Evolutionary conservation across 2,888 invertebrate genomes (phyloP), one percentile per base, ranked within the genome.

Genomic region (Leptinotarsa rubiginosa): DNA sequence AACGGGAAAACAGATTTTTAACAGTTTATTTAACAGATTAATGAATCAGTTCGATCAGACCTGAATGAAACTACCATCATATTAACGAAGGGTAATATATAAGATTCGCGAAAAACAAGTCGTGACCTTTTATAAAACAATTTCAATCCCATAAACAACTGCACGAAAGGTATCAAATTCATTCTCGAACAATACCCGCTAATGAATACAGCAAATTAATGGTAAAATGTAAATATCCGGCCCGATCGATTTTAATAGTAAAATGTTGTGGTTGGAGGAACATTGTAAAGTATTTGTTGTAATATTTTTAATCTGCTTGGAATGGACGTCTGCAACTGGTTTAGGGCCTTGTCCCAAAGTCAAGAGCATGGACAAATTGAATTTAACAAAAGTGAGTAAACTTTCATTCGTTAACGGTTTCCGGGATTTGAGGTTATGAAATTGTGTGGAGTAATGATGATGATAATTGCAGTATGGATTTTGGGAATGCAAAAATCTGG

Each of bases 291-390:
- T 79, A 65, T 54, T 68, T 15, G 65, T 79, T 65, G 71, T 80
- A 74, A 69, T 80, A 70, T 75, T 65, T 76, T 50, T 75, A 77
- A 62, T 77, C 47, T 70, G 67, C 41, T 62, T 79, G 25, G 65
- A 76, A 76, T 76, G 79, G 65, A 70, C 72, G 47, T 78, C 65
- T n/a, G 69, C 75, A 72, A 88, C 90, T 66, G 93, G 92, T 64
- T 88, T 93, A 59, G 93, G 94, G 77, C 91, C 90, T 83, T 94
- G 94, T 82, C 93, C 93, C 5, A 90, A 91, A 79, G 91, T 92
- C 85, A 91, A 91, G 68, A 90, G 91, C 80, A 89, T 93, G 86
- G 90, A 91, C 52, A 89, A 92, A 86, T 93, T 93, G 83, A 91
- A 93, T 83, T 88, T 92, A 78, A 89, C 90, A 76, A 89, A 89